Base-by-base conservation (phyloP, 2,888 invertebrate genomes). In the Pristionchus japonicus region DNA sequence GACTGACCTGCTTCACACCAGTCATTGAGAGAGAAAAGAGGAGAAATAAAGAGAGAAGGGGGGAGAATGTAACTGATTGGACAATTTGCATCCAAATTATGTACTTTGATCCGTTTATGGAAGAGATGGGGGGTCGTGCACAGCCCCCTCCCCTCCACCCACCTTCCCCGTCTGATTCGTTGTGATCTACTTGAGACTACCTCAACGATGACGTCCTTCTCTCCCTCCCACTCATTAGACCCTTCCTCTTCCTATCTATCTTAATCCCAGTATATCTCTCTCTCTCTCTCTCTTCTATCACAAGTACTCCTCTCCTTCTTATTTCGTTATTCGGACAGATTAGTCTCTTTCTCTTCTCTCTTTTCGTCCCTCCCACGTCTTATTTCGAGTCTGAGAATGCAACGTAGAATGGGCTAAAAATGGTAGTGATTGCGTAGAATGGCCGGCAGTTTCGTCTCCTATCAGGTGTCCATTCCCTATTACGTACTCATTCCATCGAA, bases 231-330 rank as follows among this genome's bases (percentile, higher is more conserved):
- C 31, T 23, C 88, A 64, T 85, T 77, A 43, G 49, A n/a, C 23
- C 70, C 37, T 82, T 27, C 77, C 23, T 77, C 88, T 86, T 86
- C 86, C 86, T 88, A 88, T 85, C 88, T 87, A n/a, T n/a, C n/a
- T n/a, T n/a, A n/a, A n/a, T 52, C 40, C 70, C 37, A 40, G 15
- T 37, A 88, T 49, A 37, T 34, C 31, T 27, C 27, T 80, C n/a
- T 31, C n/a, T 70, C n/a, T n/a, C n/a, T n/a, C n/a, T n/a, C n/a
- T n/a, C n/a, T n/a, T n/a, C n/a, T 34, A 52, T 52, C 52, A 52
- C 52, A 52, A 52, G 52, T 52, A 52, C 70, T 70, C 70, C n/a
- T 70, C 37, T 70, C 70, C 17, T 15, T 70, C 70, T 52, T 52
- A 83, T 87, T 86, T 86, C 84, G 74, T 88, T 89, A 88, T 84